Percentiles rank a stretch among this genome's conserved stretches.
phyloP scores from a whole-genome alignment of 2,797 vertebrate species.

The Tokudaia muenninki region DNA sequence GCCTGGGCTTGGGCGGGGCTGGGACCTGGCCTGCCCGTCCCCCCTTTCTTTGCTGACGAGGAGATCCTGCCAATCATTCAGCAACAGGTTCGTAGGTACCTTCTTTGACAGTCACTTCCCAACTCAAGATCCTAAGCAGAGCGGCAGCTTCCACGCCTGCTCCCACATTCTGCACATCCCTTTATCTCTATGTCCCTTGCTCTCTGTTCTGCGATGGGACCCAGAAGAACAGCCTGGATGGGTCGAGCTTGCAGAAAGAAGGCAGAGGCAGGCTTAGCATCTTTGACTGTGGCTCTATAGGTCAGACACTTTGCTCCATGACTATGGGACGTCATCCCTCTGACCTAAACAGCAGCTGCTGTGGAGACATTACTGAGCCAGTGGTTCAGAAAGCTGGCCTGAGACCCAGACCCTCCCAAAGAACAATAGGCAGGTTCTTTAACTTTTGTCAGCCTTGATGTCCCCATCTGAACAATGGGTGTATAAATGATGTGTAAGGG shows the following conservation, averaged over 20 bases:
- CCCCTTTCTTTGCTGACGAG: not conserved
- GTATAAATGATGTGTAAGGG: too few species aligned
- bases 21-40: not conserved
- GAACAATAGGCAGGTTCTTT: not conserved
- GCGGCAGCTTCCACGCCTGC: not conserved
- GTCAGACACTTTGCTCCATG: not conserved
- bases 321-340: not conserved
- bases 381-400: not conserved
- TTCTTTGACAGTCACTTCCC: not conserved
- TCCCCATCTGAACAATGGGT: not conserved
- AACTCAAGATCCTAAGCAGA: not conserved
- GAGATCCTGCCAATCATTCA: not conserved
- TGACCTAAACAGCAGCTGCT: not conserved
- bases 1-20: not conserved
- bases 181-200: accelerated
- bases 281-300: accelerated
- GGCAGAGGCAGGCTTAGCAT: not conserved
- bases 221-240: not conserved
- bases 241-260: not conserved
- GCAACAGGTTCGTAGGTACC: not conserved
- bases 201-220: not conserved
- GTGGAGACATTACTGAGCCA: not conserved
- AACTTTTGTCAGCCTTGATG: not conserved
- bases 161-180: accelerated
- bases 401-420: not conserved